Evolutionary conservation across 2,113 vertebrate species (phyloP), one percentile per base, ranked within the genome.

Genomic region (Odontophorus gujanensis): DNA sequence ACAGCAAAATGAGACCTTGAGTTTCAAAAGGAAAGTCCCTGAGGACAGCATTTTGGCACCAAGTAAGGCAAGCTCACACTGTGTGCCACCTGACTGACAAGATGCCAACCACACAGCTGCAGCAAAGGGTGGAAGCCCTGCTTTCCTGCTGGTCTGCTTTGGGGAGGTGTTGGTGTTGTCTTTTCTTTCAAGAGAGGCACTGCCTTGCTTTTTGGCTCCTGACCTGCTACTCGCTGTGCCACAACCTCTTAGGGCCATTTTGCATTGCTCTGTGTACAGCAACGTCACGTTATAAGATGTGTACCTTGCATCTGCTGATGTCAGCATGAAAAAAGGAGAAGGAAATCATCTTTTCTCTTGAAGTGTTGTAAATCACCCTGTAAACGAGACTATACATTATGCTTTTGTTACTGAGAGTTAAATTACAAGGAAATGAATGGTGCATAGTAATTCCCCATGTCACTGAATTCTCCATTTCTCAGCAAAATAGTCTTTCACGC

Each of bases 351-450:
- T 95, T 97, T 97, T 95, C 72, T 93, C 95, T 93, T 96, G 84
- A 93, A 92, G 51, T 81, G 91, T 67, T 96, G 96, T 98, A 97
- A 97, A 97, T 98, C 97, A 98, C 78, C 81, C 69, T 51, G 45
- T 95, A 97, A 97, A 97, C 96, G 85, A 96, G 92, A 92, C 96
- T 94, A 86, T 96, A 97, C 87, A 92, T 97, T 97, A 97, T 93
- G 95, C 94, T 96, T 97, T 97, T 97, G 96, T 97, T 97, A 92
- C 88, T 32, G 58, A 96, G 95, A 97, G 95, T 96, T 98, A 97
- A 98, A 97, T 98, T 96, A 95, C 97, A 97, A 97, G 97, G 91
- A 97, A 98, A 97, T 94, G 97, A 97, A 97, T 88, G 93, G 95
- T 96, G 96, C 90, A 92, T 96, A 97, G 95, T 97, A 97, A 97